Evolutionary conservation across 2,113 vertebrate genomes (phyloP).

Genomic region (Scalopus aquaticus): DNA sequence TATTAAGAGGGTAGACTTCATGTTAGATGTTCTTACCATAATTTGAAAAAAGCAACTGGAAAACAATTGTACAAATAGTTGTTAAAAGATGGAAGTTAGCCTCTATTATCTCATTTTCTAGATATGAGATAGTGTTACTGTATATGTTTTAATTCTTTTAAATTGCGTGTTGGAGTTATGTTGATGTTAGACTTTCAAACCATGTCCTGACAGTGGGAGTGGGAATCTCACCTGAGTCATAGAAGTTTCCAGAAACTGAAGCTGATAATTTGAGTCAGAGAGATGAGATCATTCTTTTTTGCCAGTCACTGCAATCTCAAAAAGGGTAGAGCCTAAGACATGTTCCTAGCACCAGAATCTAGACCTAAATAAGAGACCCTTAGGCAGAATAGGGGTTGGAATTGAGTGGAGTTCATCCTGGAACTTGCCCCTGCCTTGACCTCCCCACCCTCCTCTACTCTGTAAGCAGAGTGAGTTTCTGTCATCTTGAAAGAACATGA

Average conservation of each 20-base stretch:
- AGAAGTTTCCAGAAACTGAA: slow-evolving; percentile 21
- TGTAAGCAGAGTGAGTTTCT: background rate
- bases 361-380: slow-evolving; percentile 2
- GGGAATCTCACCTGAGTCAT: slow-evolving; percentile 39
- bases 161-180: background rate
- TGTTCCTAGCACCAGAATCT: slow-evolving; percentile 41
- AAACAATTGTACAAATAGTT: slow-evolving; percentile 6
- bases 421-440: background rate
- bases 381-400: slow-evolving; percentile 7
- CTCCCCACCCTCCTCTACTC: background rate
- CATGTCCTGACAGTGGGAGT: background rate
- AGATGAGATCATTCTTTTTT: slow-evolving; percentile 58
- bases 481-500: background rate
- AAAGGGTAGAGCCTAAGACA: slow-evolving; percentile 4
- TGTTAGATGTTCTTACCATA: background rate
- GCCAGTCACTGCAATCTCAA: background rate
- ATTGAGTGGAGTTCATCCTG: background rate
- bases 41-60: background rate
- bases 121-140: slow-evolving; percentile 1
- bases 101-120: slow-evolving; percentile 13
- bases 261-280: slow-evolving; percentile 17
- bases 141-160: background rate
- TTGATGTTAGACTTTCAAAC: background rate
- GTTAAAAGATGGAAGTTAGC: background rate
- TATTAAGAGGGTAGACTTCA: background rate